Evolutionary conservation across 1,140 invertebrate species (phyloP), one percentile per base, ranked within the genome.

Genomic region (Tenebrio molitor): DNA sequence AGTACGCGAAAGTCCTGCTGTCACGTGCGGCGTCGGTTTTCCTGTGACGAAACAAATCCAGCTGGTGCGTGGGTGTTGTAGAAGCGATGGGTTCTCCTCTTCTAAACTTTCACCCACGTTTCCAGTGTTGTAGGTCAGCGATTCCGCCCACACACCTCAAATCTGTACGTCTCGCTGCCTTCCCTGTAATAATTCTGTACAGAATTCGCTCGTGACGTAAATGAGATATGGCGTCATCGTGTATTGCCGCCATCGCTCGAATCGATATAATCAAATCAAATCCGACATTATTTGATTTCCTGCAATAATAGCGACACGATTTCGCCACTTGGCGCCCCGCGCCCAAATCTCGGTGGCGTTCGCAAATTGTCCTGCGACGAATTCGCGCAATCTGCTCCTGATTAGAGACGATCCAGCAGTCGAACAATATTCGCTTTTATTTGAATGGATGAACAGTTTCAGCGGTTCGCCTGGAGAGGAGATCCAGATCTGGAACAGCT

Each of bases 401-500:
- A 58, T 58, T 29, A 58, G 23, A 25, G 4, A 29, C 23, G 50
- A 29, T 58, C 6, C 29, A 58, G 19, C 50, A 58, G 19, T 58
- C 29, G 50, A 14, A 58, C 21, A 58, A 58, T 29, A 58, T 58
- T 58, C 15, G 21, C 50, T 58, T 58, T 58, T 25, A 58, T 58
- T 23, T 25, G 23, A 58, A 58, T 58, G 50, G 50, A 58, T 58
- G 50, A 58, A 58, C 50, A 58, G 29, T 58, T 58, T 15, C 23
- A 58, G 50, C 50, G 15, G 23, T 58, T 29, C 50, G 23, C 50
- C 50, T 29, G 50, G 23, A 58, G 50, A 58, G 23, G 23, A 86
- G 33, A 87, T 76, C 15, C 85, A 76, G 77, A 82, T 80, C 76
- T 82, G 72, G 81, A 78, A 74, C 80, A 79, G 63, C 21, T 70